Conservation (phyloP, 2,888 invertebrate genomes). For the Aporophyla lueneburgensis region DNA sequence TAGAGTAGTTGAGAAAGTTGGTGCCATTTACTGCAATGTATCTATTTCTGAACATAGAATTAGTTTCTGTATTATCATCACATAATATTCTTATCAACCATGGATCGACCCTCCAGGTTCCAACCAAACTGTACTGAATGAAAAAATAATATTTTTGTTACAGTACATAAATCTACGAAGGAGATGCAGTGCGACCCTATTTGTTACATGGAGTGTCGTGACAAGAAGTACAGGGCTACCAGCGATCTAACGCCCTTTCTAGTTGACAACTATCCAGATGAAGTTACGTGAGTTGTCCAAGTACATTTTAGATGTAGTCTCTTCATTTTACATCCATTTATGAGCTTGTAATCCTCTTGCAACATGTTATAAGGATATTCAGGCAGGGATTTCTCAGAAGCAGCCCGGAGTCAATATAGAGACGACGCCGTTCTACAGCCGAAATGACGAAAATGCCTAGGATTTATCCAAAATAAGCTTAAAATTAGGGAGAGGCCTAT, state of each 20-base stretch:
- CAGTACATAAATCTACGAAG: slow-evolving; percentile 70
- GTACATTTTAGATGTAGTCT: neutral
- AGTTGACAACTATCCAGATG: slow-evolving; percentile 66
- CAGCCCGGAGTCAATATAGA: too few relatives aligned
- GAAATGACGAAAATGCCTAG: too few relatives aligned
- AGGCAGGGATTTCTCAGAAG: too few relatives aligned
- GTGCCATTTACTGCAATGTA: too few relatives aligned
- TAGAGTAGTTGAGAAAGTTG: too few relatives aligned
- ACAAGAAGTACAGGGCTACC: slow-evolving; percentile 79
- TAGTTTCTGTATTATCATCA: too few relatives aligned
- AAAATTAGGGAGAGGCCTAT: neutral
- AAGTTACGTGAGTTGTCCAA: slow-evolving; percentile 74
- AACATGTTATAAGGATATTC: too few relatives aligned
- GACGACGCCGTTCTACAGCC: too few relatives aligned
- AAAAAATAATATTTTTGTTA: neutral
- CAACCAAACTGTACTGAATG: neutral
- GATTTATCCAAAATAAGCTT: neutral
- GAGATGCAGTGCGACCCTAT: slow-evolving; percentile 75
- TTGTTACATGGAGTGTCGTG: slow-evolving; percentile 84
- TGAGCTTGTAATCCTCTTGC: neutral
- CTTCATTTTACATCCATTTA: neutral
- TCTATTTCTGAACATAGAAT: too few relatives aligned
- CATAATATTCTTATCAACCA: too few relatives aligned
- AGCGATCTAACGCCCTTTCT: slow-evolving; percentile 78
- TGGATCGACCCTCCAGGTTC: too few relatives aligned